Evolutionary conservation across 2,113 vertebrate species (phyloP), one percentile per base, ranked within the genome.

Genomic region (Barbus barbus): DNA sequence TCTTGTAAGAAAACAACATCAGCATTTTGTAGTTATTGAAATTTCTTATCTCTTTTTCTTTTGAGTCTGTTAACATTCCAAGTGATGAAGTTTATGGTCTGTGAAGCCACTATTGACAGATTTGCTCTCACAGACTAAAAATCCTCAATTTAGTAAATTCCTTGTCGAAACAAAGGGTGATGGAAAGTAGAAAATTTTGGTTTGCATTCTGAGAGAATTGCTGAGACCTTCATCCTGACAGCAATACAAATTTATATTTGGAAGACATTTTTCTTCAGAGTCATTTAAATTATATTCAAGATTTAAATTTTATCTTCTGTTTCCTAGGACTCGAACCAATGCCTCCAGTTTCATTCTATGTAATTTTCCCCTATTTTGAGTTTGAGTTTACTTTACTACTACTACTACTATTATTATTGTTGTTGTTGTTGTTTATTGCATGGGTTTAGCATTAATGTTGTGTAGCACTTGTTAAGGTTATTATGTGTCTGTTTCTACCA

Each of bases 1-100:
- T 83, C 82, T 63, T 83, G 82, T 22, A 76, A n/a, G 56, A 83
- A 83, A 58, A 82, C 67, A 33, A 83, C 53, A 1, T 83, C 82
- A 9, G 38, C 71, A 75, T 63, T 63, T 28, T 22, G 2, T 4
- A 46, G n/a, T 60, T 82, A 14, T 61, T 28, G 12, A 20, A 51
- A 38, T 72, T 41, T 82, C 33, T 61, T 0, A 14, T 74, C 22
- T 61, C 20, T 75, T 0, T 63, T 60, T 75, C 14, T 4, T 63
- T 33, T 44, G 13, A 58, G 36, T 63, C 56, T 38, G 24, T 75
- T 83, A 31, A 83, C 36, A 41, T 83, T 83, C 81, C 69, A 83
- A 18, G 56, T 75, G 9, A 83, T 9, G 26, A 83, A 63, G 11
- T 63, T 1, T 16, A 63, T 60, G 20, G 16, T 83, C 18, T 28